phyloP scores from a whole-genome alignment of 2,797 vertebrate genomes.

The Tenualosa ilisha region DNA sequence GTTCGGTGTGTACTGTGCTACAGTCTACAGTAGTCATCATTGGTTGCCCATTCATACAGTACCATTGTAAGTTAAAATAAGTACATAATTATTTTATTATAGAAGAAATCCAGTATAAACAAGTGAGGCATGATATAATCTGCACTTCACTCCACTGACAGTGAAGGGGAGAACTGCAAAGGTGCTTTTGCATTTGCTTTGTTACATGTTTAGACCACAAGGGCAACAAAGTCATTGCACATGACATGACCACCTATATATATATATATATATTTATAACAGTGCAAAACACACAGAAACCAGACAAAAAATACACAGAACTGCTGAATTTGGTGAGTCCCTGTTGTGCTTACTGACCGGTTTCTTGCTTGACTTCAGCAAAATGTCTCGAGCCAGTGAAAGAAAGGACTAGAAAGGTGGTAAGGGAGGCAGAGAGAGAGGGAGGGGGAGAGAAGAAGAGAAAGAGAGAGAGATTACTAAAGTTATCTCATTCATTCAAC shows the following conservation, averaged over 20 bases:
- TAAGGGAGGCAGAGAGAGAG: neutral
- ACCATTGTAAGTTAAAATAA: neutral
- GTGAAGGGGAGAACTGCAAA: neutral
- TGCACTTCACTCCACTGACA: neutral
- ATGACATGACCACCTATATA: neutral
- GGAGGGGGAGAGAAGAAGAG: neutral
- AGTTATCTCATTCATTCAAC: neutral
- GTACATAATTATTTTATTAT: neutral
- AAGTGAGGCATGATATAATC: neutral
- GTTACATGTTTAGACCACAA: neutral
- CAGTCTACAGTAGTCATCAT: neutral
- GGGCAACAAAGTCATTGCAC: neutral
- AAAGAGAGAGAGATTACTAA: neutral
- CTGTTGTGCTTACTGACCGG: slow-evolving; percentile 63
- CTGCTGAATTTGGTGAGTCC: neutral
- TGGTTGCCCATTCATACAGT: neutral
- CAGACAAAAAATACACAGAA: neutral
- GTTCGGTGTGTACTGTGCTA: no score
- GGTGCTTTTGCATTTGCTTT: neutral
- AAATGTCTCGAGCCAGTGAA: slow-evolving; percentile 85
- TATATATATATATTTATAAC: neutral
- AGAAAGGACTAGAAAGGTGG: slow-evolving; percentile 77
- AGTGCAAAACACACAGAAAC: slow-evolving; percentile 15
- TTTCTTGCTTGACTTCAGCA: slow-evolving; percentile 81
- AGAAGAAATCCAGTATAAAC: neutral